Evolutionary conservation across 1,140 invertebrate species (phyloP).

Genomic region (Campoletis sonorensis): DNA sequence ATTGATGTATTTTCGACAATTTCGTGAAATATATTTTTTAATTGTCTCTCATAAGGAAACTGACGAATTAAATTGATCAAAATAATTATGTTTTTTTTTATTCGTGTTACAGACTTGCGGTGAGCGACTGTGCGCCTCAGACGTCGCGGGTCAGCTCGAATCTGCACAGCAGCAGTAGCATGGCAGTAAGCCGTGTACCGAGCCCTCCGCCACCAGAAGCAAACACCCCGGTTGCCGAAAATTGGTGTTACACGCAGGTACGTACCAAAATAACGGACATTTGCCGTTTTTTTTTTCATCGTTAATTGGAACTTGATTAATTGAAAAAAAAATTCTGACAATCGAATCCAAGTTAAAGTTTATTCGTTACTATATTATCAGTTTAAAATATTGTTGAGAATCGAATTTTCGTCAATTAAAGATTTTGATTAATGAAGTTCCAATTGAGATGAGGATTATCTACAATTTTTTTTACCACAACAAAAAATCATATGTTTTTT

Average conservation of each 20-base stretch:
- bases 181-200: slow-evolving; percentile 93
- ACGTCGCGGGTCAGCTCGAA: slow-evolving; percentile 88
- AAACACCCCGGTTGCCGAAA: slow-evolving; percentile 95
- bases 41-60: too few species aligned
- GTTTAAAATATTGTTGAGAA: too few species aligned
- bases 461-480: too few species aligned
- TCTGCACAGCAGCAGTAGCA: slow-evolving; percentile 85
- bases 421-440: too few species aligned
- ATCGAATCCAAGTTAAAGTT: too few species aligned
- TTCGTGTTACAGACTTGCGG: slow-evolving; percentile 83
- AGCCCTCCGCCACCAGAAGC: slow-evolving; percentile 93
- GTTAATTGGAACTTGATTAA: neutral
- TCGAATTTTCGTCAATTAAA: too few species aligned
- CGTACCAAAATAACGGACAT: slow-evolving; percentile 56
- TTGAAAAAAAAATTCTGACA: neutral
- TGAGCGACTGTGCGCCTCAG: slow-evolving; percentile 91
- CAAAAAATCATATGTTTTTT: too few species aligned
- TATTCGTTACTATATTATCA: too few species aligned
- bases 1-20: too few species aligned
- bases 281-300: neutral
- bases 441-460: too few species aligned
- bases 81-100: slow-evolving; percentile 39
- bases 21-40: too few species aligned
- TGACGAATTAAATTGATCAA: too few species aligned
- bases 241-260: slow-evolving; percentile 98